phyloP scores from a whole-genome alignment of 2,797 vertebrate species.

The Neosilurus mollespiculum region DNA sequence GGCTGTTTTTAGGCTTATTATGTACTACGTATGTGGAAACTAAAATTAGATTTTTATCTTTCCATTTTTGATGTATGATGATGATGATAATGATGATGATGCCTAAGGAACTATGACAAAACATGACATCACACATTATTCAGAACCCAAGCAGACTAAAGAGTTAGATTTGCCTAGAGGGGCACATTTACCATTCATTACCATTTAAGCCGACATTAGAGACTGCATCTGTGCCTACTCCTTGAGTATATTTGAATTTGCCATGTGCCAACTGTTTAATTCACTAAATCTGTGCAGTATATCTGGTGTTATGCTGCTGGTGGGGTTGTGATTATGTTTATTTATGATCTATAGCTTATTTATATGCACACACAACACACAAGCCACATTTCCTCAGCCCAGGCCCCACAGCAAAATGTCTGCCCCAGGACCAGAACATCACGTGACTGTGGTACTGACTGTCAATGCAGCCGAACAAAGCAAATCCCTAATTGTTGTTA shows the following conservation, averaged over 20 bases:
- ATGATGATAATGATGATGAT: too few relatives aligned
- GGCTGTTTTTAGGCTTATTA: too few relatives aligned
- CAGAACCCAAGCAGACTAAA: too few relatives aligned
- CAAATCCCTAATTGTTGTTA: not conserved
- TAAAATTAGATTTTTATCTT: too few relatives aligned
- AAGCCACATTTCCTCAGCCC: slow-evolving; percentile 11
- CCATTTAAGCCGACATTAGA: not conserved
- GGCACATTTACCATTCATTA: not conserved
- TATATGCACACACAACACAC: slow-evolving; percentile 3
- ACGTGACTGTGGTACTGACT: not conserved
- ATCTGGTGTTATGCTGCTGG: not conserved
- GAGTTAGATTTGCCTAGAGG: not conserved
- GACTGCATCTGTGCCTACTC: not conserved
- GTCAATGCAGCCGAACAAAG: not conserved
- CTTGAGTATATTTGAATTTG: not conserved
- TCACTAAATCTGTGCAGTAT: not conserved
- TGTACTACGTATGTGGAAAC: too few relatives aligned
- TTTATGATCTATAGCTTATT: not conserved
- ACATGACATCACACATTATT: not conserved
- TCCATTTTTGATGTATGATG: too few relatives aligned
- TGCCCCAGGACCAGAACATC: not conserved
- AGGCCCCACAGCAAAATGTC: not conserved
- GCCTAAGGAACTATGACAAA: too few relatives aligned
- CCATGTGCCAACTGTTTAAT: not conserved
- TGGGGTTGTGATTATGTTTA: not conserved